Conservation (phyloP, 2,888 invertebrate genomes). For the Sepioteuthis lessoniana region DNA sequence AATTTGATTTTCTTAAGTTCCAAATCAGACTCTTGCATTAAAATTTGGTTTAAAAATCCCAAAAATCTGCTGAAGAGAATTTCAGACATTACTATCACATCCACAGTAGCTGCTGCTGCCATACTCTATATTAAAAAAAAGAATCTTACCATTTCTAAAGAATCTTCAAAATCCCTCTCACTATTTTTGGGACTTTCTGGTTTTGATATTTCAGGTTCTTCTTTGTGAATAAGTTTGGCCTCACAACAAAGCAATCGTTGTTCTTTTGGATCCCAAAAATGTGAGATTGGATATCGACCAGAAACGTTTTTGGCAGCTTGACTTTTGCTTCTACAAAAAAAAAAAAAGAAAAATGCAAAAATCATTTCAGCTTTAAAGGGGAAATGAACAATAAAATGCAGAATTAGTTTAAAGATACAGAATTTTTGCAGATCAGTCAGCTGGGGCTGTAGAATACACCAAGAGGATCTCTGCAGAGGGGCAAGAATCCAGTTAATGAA, state of each 20-base stretch:
- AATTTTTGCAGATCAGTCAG: too few species aligned
- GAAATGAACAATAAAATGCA: background rate
- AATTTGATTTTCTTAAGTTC: too few species aligned
- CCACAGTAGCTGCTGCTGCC: too few species aligned
- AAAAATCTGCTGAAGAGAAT: too few species aligned
- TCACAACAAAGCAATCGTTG: constrained; percentile 89
- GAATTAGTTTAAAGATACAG: background rate
- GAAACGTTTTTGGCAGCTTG: constrained; percentile 76
- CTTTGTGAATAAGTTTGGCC: constrained; percentile 79
- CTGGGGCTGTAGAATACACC: too few species aligned
- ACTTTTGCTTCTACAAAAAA: constrained; percentile 68
- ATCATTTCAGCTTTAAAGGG: background rate
- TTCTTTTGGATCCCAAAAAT: constrained; percentile 92
- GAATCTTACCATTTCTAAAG: background rate
- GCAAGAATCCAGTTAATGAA: too few species aligned
- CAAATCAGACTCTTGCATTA: too few species aligned
- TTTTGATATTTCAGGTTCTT: constrained; percentile 39
- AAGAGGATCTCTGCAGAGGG: too few species aligned
- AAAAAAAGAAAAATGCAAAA: background rate
- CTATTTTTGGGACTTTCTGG: background rate
- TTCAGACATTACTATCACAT: too few species aligned
- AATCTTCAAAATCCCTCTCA: background rate
- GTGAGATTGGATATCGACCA: constrained; percentile 79
- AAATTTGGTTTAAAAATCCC: too few species aligned
- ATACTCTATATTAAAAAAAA: too few species aligned